phyloP scores from a whole-genome alignment of 2,113 vertebrate genomes.

The Dipodomys spectabilis region DNA sequence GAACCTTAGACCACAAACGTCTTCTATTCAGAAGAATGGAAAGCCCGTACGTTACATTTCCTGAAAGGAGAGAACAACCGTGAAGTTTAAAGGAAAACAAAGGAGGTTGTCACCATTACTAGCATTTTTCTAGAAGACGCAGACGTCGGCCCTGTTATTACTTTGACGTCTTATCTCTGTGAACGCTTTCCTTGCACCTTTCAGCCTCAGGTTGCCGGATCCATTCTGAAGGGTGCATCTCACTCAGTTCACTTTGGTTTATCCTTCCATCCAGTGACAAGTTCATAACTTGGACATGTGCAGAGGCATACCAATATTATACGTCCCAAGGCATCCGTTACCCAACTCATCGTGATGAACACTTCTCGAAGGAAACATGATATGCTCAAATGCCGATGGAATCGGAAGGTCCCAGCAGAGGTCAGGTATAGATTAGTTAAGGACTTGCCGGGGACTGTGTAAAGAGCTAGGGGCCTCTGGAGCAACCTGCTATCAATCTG shows the following conservation, averaged over 20 bases:
- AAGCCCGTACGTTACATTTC: neutral
- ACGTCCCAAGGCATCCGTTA: neutral
- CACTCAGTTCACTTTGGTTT: slow-evolving; percentile 33
- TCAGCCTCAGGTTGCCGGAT: slow-evolving; percentile 19
- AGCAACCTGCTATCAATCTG: slow-evolving; percentile 35
- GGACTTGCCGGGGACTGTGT: neutral
- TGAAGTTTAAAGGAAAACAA: neutral
- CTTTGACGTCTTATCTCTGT: neutral
- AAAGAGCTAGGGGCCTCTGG: neutral
- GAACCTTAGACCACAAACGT: neutral
- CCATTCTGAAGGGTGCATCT: slow-evolving; percentile 27
- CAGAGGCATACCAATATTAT: neutral
- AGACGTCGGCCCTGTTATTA: neutral
- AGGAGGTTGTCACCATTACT: neutral
- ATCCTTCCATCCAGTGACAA: slow-evolving; percentile 39
- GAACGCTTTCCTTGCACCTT: neutral
- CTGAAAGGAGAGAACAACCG: neutral
- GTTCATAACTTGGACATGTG: neutral
- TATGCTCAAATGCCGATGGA: neutral
- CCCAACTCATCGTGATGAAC: neutral
- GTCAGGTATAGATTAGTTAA: slow-evolving; percentile 21
- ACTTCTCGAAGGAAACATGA: neutral
- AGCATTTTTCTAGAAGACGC: slow-evolving; percentile 16
- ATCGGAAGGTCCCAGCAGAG: slow-evolving; percentile 20
- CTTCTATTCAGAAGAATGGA: neutral